A percentile compares a stretch with the other conserved stretches of the same genome.
phyloP scores from a whole-genome alignment of 1,140 invertebrate species.

The Metopolophium dirhodum region DNA sequence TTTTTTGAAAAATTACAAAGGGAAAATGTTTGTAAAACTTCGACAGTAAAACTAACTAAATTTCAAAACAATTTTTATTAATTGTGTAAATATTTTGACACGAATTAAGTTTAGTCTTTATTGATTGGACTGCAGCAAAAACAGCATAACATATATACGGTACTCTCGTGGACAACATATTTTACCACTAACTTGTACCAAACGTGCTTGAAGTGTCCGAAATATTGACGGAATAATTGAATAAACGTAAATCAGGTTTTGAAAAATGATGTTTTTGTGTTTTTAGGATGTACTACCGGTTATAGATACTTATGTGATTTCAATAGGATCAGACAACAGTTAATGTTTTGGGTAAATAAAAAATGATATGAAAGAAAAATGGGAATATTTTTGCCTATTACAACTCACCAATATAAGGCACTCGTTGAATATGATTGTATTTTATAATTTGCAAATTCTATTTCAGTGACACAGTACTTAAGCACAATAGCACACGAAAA shows the following conservation, averaged over 20 bases:
- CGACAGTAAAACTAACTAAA: too few species aligned
- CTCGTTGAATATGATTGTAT: background rate
- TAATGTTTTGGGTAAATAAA: constrained; percentile 49
- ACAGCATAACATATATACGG: background rate
- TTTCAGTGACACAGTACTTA: background rate
- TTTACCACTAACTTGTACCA: background rate
- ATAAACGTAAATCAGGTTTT: constrained; percentile 2
- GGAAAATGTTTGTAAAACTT: background rate
- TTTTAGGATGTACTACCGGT: constrained; percentile 31
- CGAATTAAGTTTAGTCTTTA: background rate
- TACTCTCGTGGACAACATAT: background rate
- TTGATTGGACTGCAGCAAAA: background rate
- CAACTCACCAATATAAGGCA: background rate
- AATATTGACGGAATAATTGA: background rate
- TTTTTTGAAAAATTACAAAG: background rate
- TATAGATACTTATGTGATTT: background rate
- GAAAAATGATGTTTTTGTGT: background rate
- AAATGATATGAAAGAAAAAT: background rate
- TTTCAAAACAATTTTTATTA: too few species aligned
- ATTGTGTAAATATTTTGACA: too few species aligned
- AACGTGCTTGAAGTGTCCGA: background rate
- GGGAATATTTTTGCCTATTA: background rate
- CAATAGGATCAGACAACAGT: constrained; percentile 47
- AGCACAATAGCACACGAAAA: background rate
- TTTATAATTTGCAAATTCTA: background rate